Conservation (phyloP, 2,113 vertebrate species). For the Cariama cristata region DNA sequence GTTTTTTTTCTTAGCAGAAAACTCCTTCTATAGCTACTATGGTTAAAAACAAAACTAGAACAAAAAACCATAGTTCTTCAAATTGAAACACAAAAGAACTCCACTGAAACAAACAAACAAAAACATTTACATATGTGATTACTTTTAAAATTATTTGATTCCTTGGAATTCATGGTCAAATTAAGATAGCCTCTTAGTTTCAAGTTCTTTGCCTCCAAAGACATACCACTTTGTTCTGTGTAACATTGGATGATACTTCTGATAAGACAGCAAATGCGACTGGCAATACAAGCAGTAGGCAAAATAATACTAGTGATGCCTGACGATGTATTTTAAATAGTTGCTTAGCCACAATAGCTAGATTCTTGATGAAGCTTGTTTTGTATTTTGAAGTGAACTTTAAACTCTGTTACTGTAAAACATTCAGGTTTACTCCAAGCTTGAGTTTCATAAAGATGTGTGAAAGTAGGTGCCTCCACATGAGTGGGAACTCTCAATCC, state of each 20-base stretch:
- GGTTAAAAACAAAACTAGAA: neutral
- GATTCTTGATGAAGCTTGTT: neutral
- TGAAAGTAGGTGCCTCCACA: neutral
- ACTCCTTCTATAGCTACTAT: neutral
- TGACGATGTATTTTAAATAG: neutral
- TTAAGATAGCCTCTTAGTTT: neutral
- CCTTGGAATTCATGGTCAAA: neutral
- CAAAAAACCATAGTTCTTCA: neutral
- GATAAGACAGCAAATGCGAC: rapidly evolving
- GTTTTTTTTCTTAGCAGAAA: neutral
- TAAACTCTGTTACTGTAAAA: neutral
- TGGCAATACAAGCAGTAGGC: neutral
- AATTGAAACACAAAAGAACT: neutral
- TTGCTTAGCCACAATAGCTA: neutral
- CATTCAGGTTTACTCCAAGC: neutral
- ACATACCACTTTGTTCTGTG: neutral
- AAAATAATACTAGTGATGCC: neutral
- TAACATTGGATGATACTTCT: neutral
- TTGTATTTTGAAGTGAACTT: neutral
- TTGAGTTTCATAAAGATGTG: neutral
- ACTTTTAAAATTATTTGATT: neutral
- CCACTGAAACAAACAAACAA: neutral
- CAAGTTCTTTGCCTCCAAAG: neutral
- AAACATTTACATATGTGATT: neutral
- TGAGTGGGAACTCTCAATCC: neutral